Evolutionary conservation across 2,888 invertebrate genomes (phyloP).

Genomic region (Eurytoma californica): DNA sequence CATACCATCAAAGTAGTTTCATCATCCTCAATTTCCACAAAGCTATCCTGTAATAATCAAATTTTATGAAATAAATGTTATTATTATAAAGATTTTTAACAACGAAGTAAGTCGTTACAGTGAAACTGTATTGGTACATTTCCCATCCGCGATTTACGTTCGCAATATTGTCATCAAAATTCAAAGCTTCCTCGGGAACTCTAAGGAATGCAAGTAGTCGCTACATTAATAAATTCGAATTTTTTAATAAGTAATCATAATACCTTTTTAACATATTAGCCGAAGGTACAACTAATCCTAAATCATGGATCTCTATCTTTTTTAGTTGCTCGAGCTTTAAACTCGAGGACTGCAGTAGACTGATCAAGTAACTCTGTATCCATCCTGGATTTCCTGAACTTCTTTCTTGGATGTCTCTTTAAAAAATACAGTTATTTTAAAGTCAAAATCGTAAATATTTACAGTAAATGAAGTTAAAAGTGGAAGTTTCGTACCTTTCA

Average conservation of each 20-base stretch:
- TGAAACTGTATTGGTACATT: constrained; percentile 75
- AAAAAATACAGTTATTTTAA: neutral
- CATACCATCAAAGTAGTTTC: constrained; percentile 70
- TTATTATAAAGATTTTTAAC: neutral
- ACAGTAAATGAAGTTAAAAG: neutral
- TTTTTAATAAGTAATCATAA: neutral
- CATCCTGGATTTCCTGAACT: constrained; percentile 82
- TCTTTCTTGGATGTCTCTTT: constrained; percentile 77
- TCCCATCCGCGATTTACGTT: constrained; percentile 71
- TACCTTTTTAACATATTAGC: constrained; percentile 65
- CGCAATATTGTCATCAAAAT: constrained; percentile 42
- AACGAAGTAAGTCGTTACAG: constrained; percentile 64
- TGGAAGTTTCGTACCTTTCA: constrained; percentile 77
- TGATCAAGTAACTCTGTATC: constrained; percentile 81
- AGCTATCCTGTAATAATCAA: constrained; percentile 45
- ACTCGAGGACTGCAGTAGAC: constrained; percentile 78
- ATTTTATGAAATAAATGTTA: neutral
- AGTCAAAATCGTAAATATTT: neutral
- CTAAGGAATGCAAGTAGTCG: neutral
- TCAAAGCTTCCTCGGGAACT: neutral
- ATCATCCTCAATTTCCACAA: constrained; percentile 36
- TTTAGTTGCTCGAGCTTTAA: constrained; percentile 75
- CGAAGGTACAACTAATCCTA: constrained; percentile 68
- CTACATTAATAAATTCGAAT: neutral
- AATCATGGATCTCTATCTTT: constrained; percentile 62